phyloP scores from a whole-genome alignment of 2,888 invertebrate species.

The Drosophila antonietae region DNA sequence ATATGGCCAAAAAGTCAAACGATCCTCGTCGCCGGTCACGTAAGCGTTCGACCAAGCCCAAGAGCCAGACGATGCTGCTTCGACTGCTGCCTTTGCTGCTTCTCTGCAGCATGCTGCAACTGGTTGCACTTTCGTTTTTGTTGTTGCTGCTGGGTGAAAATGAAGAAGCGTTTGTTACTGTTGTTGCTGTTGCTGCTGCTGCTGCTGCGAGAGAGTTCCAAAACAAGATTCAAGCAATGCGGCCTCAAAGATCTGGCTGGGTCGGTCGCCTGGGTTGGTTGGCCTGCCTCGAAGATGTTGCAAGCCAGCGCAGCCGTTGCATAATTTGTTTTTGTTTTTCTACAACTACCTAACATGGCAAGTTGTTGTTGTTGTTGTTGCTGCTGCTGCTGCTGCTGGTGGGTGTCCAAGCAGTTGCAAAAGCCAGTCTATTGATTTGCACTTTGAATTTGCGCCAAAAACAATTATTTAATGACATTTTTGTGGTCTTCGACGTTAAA shows the following conservation, averaged over 20 bases:
- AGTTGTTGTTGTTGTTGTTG: slow-evolving; percentile 18
- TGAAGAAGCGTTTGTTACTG: slow-evolving; percentile 72
- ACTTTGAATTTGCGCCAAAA: slow-evolving; percentile 41
- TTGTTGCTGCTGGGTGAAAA: slow-evolving; percentile 69
- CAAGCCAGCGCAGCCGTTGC: slow-evolving; percentile 65
- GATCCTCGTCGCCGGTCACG: slow-evolving; percentile 69
- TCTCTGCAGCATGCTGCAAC: slow-evolving; percentile 37
- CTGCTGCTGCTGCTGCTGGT: slow-evolving; percentile 40
- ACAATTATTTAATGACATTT: slow-evolving; percentile 64
- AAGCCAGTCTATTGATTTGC: slow-evolving; percentile 65
- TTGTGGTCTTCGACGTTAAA: slow-evolving; percentile 45
- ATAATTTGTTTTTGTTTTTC: slow-evolving; percentile 72
- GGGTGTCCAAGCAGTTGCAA: slow-evolving; percentile 57
- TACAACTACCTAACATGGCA: slow-evolving; percentile 38
- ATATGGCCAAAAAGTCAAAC: slow-evolving; percentile 78
- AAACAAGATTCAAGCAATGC: slow-evolving; percentile 52
- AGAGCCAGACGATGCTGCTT: slow-evolving; percentile 44
- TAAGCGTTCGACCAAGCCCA: slow-evolving; percentile 75
- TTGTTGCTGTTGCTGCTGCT: slow-evolving; percentile 24
- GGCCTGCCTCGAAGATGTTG: slow-evolving; percentile 68
- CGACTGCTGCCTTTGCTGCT: slow-evolving; percentile 9
- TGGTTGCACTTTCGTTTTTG: slow-evolving; percentile 72
- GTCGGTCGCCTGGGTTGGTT: slow-evolving; percentile 36
- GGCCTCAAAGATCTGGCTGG: slow-evolving; percentile 51
- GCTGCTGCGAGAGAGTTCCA: slow-evolving; percentile 54